These are phyloP conservation scores for Girardinus metallicus DNA, from an alignment of 2,797 vertebrate species.

Conservation along the genomic window DNA sequence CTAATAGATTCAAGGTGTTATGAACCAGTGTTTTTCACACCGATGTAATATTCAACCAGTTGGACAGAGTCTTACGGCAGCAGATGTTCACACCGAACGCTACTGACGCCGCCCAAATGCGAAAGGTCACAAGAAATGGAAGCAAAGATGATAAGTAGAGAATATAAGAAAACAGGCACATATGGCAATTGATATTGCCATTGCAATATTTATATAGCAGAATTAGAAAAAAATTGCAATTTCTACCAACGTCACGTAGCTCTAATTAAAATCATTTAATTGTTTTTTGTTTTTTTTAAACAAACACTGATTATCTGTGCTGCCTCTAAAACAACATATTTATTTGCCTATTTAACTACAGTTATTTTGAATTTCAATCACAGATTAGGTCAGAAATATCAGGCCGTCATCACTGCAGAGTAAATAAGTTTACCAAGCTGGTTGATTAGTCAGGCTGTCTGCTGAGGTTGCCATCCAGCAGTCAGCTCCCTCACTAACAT, in stretches of 20 bases:
- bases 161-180: too few relatives aligned
- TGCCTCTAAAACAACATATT: neutral
- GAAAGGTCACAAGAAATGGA: too few relatives aligned
- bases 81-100: too few relatives aligned
- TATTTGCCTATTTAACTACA: neutral
- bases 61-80: too few relatives aligned
- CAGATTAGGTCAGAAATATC: neutral
- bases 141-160: too few relatives aligned
- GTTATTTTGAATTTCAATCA: neutral
- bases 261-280: neutral
- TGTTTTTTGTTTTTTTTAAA: neutral
- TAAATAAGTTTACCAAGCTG: neutral
- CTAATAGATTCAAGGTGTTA: too few relatives aligned
- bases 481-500: neutral
- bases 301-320: neutral
- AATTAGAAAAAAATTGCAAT: too few relatives aligned
- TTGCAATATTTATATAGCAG: too few relatives aligned
- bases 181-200: too few relatives aligned
- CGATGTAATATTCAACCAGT: too few relatives aligned
- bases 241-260: neutral
- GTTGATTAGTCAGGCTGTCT: neutral
- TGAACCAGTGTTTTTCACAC: too few relatives aligned
- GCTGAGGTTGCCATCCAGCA: neutral
- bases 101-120: too few relatives aligned
- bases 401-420: neutral